Evolutionary conservation across 2,797 vertebrate species (phyloP).

Genomic region (Hypotaenidia philippensis): DNA sequence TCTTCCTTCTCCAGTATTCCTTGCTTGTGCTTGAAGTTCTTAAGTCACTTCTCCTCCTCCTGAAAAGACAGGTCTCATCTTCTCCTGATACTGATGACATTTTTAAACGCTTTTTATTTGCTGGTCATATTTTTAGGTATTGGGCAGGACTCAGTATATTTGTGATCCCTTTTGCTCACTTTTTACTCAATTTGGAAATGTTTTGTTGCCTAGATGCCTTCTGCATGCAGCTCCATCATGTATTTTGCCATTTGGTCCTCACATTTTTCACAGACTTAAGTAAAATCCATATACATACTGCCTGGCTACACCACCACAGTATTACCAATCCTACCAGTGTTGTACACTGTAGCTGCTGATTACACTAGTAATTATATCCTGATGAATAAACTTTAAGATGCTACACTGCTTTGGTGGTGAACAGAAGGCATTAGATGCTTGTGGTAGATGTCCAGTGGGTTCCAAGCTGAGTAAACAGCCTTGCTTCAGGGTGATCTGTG

Average conservation of each 20-base stretch:
- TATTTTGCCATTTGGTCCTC: too few relatives aligned
- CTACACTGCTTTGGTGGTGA: not conserved
- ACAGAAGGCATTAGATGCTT: not conserved
- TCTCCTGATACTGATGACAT: not conserved
- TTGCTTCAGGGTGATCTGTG: not conserved
- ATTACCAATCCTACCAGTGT: not conserved
- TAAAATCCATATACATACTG: not conserved
- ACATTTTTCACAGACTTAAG: too few relatives aligned
- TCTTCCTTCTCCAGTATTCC: not conserved
- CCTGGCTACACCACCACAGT: not conserved
- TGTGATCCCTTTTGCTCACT: not conserved
- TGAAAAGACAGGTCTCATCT: not conserved
- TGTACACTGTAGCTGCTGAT: not conserved
- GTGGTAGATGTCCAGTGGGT: not conserved
- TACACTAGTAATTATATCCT: not conserved
- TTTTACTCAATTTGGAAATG: not conserved
- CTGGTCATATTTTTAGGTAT: not conserved
- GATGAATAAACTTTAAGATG: not conserved
- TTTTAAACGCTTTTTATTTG: too few relatives aligned
- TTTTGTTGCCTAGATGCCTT: too few relatives aligned
- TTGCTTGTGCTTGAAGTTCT: accelerated
- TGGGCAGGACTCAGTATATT: not conserved
- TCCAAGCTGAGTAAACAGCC: not conserved
- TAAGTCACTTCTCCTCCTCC: not conserved
- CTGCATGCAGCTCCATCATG: too few relatives aligned